These are phyloP conservation scores for Anguilla anguilla DNA, from an alignment of 2,797 vertebrate species.

Conservation along the genomic window DNA sequence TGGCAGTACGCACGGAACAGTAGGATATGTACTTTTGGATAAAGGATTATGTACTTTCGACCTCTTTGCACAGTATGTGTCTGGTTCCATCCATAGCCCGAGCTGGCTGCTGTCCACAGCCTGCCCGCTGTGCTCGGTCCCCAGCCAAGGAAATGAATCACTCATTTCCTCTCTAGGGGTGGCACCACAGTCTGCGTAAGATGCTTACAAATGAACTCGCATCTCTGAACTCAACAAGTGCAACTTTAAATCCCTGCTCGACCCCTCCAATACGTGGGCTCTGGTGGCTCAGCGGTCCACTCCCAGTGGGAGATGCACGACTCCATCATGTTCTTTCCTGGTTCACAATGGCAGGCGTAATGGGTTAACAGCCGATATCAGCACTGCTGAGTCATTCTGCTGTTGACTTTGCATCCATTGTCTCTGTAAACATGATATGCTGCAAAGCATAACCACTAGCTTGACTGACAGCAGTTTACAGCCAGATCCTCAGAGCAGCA, in stretches of 20 bases:
- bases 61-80: not conserved
- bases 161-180: not conserved
- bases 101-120: not conserved
- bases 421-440: not conserved
- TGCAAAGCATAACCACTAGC: not conserved
- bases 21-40: not conserved
- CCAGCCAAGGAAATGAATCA: constrained; percentile 16
- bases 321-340: not conserved
- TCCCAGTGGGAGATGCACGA: not conserved
- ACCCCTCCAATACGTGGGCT: not conserved
- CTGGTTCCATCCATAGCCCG: not conserved
- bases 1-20: not conserved
- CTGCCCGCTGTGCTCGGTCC: not conserved
- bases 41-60: not conserved
- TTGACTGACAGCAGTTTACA: not conserved
- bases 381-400: not conserved
- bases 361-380: not conserved
- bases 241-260: not conserved
- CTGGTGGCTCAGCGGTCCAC: not conserved
- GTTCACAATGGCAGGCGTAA: not conserved
- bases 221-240: not conserved
- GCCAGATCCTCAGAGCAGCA: not conserved
- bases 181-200: not conserved
- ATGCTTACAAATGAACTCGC: constrained; percentile 1
- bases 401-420: not conserved